Percentiles rank a stretch among this genome's conserved stretches.
phyloP scores from a whole-genome alignment of 2,888 invertebrate genomes.

The Ectobius pallidus region DNA sequence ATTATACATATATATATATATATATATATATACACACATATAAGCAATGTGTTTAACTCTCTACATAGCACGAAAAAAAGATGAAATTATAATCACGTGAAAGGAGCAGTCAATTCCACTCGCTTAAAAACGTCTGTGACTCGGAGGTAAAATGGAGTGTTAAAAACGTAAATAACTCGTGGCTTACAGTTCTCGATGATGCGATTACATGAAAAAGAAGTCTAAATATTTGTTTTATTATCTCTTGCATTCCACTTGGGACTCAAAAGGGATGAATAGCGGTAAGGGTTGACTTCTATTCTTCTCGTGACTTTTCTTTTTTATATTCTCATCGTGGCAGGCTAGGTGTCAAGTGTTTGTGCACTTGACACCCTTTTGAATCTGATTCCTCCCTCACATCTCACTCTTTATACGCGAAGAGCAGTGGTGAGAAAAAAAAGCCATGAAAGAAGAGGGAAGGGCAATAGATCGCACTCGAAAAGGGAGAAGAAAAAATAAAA shows the following conservation, averaged over 20 bases:
- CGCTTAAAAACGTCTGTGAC: too few species aligned
- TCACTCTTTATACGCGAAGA: conserved; percentile 38
- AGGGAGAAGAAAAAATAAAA: background rate
- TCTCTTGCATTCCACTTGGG: conserved; percentile 1
- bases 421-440: conserved; percentile 34
- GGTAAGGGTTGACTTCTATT: conserved; percentile 6
- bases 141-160: background rate
- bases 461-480: conserved; percentile 17
- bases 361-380: conserved; percentile 42
- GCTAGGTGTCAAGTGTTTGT: conserved; percentile 40
- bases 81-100: too few species aligned
- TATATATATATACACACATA: too few species aligned
- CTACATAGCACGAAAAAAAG: too few species aligned
- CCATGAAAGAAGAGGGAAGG: conserved; percentile 31
- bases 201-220: conserved; percentile 9
- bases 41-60: too few species aligned
- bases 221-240: conserved; percentile 29
- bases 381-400: conserved; percentile 38
- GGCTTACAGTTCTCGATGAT: background rate
- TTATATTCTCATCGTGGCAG: conserved; percentile 24
- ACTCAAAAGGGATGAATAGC: conserved; percentile 16
- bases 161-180: conserved; percentile 12
- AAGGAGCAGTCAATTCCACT: too few species aligned
- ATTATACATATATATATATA: too few species aligned
- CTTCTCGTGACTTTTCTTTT: conserved; percentile 27